These are phyloP conservation scores for Danio tinwini DNA, from an alignment of 2,797 vertebrate species.

Conservation along the genomic window DNA sequence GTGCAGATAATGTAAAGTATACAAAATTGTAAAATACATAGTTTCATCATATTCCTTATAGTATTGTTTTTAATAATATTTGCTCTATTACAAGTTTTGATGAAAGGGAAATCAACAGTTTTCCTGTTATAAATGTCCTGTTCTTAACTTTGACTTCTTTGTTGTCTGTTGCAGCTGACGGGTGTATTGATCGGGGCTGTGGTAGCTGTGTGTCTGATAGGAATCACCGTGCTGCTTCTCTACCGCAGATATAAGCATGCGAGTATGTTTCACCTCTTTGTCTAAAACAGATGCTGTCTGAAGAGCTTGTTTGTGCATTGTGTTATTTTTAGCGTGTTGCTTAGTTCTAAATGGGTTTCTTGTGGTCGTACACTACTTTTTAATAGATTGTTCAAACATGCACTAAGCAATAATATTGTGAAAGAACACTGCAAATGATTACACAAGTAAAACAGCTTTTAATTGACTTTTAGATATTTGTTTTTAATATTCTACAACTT, in stretches of 20 bases:
- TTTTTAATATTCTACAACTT: too few species aligned
- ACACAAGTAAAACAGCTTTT: too few species aligned
- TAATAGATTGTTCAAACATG: too few species aligned
- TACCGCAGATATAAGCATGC: constrained; percentile 82
- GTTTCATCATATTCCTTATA: not conserved
- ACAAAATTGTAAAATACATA: not conserved
- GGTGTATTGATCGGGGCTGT: constrained; percentile 87
- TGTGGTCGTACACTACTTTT: not conserved
- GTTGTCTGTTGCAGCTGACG: constrained; percentile 78
- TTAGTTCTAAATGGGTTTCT: not conserved
- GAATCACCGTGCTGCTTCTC: constrained; percentile 82
- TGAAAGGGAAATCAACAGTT: not conserved
- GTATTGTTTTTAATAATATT: not conserved
- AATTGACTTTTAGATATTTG: too few species aligned
- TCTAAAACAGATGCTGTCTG: not conserved
- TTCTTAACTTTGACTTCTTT: not conserved
- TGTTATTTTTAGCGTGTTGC: not conserved
- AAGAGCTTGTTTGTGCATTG: not conserved
- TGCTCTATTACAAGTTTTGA: not conserved
- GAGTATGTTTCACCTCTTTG: constrained; percentile 77
- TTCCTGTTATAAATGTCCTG: not conserved
- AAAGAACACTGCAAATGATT: not conserved
- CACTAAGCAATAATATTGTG: not conserved
- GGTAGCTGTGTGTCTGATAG: constrained; percentile 80
- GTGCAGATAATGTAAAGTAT: not conserved